Base-by-base conservation (phyloP, 2,888 invertebrate genomes). In the Dugesia japonica region DNA sequence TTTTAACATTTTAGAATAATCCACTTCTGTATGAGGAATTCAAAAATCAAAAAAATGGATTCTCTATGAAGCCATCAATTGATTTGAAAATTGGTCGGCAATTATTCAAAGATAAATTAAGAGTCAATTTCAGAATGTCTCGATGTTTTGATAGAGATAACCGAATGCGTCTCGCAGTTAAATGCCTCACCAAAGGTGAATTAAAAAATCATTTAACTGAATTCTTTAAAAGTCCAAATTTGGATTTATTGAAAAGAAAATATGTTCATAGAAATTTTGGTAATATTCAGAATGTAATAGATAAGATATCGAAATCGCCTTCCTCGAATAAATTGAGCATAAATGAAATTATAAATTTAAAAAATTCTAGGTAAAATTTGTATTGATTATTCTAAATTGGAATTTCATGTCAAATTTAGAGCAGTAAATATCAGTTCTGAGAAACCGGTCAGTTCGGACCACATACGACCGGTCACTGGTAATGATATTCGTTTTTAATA, bases 401-500 rank as follows among this genome's bases (percentile, higher is more conserved):
- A n/a, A n/a, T n/a, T n/a, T n/a, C 17, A 17, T 38, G 1, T 56
- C 23, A 4, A 23, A 23, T 56, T 56, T n/a, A 56, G 56, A 56
- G n/a, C n/a, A 23, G 56, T 20, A 56, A 56, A 23, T 23, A 56
- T 56, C 56, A 56, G 56, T 56, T 56, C 23, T 56, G 56, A 56
- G 20, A 56, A 56, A n/a, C 56, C 56, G 17, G 20, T 56, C 23
- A 23, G 4, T n/a, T 23, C n/a, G 56, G 31, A 31, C 4, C 56
- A 20, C 56, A 23, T n/a, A n/a, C 56, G 56, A 56, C 56, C 56
- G 56, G 56, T 56, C 56, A 56, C 4, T 56, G 56, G 56, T 56
- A 56, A 56, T 56, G 56, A 56, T 56, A 56, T 20, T 56, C 56
- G 56, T 56, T 56, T 56, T 56, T 56, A 56, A 56, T 56, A 56